Conservation (phyloP, 2,888 invertebrate species). For the Tholera decimalis region DNA sequence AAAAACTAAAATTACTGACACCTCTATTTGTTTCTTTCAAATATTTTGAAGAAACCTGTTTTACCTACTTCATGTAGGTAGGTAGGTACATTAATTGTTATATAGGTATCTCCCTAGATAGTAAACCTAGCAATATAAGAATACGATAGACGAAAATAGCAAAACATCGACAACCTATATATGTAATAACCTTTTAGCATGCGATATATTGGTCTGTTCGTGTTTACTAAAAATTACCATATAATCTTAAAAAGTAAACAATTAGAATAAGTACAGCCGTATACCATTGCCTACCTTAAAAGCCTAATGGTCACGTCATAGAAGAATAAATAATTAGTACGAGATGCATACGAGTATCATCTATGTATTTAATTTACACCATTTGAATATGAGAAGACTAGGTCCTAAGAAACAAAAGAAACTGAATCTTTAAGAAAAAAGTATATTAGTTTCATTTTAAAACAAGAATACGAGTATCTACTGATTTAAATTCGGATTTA, state of each 20-base stretch:
- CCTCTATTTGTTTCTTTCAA: constrained; percentile 13
- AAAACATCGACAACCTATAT: too few species aligned
- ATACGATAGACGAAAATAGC: constrained; percentile 13
- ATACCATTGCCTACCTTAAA: background rate
- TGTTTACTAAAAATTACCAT: background rate
- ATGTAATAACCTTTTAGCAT: background rate
- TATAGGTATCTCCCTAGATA: background rate
- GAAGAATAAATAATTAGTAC: background rate
- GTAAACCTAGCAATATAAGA: background rate
- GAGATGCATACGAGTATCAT: background rate
- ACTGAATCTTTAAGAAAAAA: background rate
- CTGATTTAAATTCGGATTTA: background rate
- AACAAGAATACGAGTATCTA: background rate
- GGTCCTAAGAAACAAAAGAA: constrained; percentile 1
- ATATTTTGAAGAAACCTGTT: constrained; percentile 1
- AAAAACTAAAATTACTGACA: constrained; percentile 15
- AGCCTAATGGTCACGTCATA: constrained; percentile 1
- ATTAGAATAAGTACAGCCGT: background rate
- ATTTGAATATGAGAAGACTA: background rate
- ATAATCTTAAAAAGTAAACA: background rate
- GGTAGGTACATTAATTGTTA: background rate
- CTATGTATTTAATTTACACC: background rate
- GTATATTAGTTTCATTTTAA: too few species aligned
- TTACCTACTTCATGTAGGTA: background rate
- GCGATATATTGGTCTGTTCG: background rate